Conservation (phyloP, 2,113 vertebrate species). For the Anguilla rostrata region DNA sequence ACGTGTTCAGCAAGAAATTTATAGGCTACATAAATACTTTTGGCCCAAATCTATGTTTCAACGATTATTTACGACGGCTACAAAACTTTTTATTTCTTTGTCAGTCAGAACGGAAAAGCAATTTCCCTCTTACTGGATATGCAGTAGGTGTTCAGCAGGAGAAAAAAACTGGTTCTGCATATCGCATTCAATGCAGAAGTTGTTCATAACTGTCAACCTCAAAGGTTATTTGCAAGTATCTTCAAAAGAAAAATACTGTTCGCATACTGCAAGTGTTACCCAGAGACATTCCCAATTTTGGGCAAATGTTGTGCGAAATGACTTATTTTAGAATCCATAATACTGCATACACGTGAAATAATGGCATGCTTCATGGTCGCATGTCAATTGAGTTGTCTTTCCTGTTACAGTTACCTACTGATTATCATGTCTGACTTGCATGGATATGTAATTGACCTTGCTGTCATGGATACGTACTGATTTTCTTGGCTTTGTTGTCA, state of each 20-base stretch:
- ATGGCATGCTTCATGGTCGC: too few species aligned
- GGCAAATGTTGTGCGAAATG: too few species aligned
- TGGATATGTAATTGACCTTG: too few species aligned
- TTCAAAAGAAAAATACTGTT: background rate
- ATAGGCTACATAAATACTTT: background rate
- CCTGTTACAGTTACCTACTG: too few species aligned
- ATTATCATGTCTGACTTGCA: too few species aligned
- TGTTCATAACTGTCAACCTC: background rate
- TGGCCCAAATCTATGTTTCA: background rate
- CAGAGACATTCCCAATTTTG: background rate
- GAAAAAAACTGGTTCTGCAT: background rate
- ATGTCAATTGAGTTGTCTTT: too few species aligned
- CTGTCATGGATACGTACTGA: too few species aligned
- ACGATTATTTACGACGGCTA: background rate
- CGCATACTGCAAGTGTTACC: background rate
- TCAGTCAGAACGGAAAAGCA: background rate
- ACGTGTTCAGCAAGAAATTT: conserved; percentile 2
- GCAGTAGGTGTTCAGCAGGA: background rate
- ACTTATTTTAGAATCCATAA: too few species aligned
- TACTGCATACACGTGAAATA: too few species aligned
- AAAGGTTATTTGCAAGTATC: background rate
- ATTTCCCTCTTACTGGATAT: background rate
- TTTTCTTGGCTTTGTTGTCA: too few species aligned
- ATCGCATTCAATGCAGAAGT: background rate
- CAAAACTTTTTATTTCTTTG: background rate